Evolutionary conservation across 2,797 vertebrate species (phyloP), one percentile per base, ranked within the genome.

Genomic region (Echiichthys vipera): DNA sequence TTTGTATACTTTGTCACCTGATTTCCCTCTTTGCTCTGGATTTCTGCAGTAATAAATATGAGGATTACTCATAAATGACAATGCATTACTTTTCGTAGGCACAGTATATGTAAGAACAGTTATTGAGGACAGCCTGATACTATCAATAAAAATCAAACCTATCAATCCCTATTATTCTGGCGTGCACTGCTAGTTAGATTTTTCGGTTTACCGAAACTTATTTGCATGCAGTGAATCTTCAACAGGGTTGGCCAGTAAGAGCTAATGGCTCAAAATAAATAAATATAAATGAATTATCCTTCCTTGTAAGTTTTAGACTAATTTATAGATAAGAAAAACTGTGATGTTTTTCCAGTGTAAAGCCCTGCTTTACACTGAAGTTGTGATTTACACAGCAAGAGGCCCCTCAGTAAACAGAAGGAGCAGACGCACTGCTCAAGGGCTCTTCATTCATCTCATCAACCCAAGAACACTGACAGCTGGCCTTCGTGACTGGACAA

Each of bases 401-500:
- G 77, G 78, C 77, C 67, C 68, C 71, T 86, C 40, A 15, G 76
- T 78, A 90, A 90, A 92, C 87, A 91, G 83, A 89, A 71, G 82
- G 81, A 88, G 81, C 90, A 93, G 90, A 92, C 84, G 56, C 39
- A 64, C 71, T 65, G 85, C 81, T 84, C 83, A 81, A 86, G 83
- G 88, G 88, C 78, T 84, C 83, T 83, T 84, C 72, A 80, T 89
- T 91, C 84, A 84, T 87, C 87, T 80, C 65, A 14, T 81, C 84
- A 69, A 90, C 83, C 78, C 62, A 64, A 74, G 77, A 81, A 91
- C 83, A 77, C 71, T 81, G 92, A 93, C 94, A 95, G 94, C 94
- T 95, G 95, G 93, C 84, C 90, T 86, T 87, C 78, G 76, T 81
- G 84, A 84, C 24, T 34, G 87, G 85, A 93, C 91, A 92, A 93